Evolutionary conservation across 2,888 invertebrate species (phyloP).

Genomic region (Sisyra nigra): DNA sequence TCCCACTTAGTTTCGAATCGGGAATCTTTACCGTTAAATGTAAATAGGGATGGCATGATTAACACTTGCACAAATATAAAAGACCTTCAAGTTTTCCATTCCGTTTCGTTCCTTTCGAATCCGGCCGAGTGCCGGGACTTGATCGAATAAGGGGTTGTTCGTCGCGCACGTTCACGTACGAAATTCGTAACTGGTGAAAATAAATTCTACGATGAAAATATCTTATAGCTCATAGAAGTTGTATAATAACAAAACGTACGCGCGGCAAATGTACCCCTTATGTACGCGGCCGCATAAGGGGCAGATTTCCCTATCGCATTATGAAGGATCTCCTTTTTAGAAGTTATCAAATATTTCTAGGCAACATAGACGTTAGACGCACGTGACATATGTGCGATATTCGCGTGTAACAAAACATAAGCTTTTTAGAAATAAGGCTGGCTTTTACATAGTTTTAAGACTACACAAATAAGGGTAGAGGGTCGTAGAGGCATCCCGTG

Average conservation of each 20-base stretch:
- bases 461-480: slow-evolving; percentile 5
- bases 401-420: slow-evolving; percentile 3
- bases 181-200: background rate
- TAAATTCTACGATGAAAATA: slow-evolving; percentile 7
- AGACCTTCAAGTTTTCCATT: too few relatives aligned
- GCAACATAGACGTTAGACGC: background rate
- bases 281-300: background rate
- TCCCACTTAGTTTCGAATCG: too few relatives aligned
- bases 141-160: background rate
- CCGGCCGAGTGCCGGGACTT: too few relatives aligned
- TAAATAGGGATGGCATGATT: too few relatives aligned
- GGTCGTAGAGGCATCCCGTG: background rate
- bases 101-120: too few relatives aligned
- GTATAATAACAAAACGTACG: slow-evolving; percentile 2
- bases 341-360: too few relatives aligned
- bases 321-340: too few relatives aligned
- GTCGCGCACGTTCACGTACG: background rate
- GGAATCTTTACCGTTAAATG: too few relatives aligned
- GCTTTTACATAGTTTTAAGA: slow-evolving; percentile 5
- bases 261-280: background rate
- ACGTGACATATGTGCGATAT: slow-evolving; percentile 1
- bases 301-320: too few relatives aligned
- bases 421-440: slow-evolving; percentile 7
- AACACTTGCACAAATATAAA: too few relatives aligned
- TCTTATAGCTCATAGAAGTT: slow-evolving; percentile 4